phyloP scores from a whole-genome alignment of 37 sponge, comb jelly and placozoan genomes.

The Beroe ovata region DNA sequence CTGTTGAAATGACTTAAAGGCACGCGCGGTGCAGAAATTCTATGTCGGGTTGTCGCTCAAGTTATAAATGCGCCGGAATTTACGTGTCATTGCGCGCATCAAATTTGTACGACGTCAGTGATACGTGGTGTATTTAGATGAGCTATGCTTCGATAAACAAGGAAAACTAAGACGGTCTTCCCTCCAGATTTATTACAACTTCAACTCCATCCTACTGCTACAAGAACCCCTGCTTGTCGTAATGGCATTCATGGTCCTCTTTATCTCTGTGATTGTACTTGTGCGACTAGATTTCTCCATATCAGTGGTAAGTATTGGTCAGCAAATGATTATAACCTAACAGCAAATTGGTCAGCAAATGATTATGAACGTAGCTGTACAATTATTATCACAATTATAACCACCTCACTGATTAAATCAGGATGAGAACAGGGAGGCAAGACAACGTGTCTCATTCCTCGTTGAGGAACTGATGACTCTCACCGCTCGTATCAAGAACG shows the following conservation, averaged over 20 bases:
- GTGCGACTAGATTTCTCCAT: slow-evolving; percentile 92
- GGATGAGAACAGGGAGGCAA: slow-evolving; percentile 69
- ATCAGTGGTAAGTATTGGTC: slow-evolving; percentile 36
- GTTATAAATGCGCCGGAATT: not conserved
- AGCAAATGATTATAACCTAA: too few relatives aligned
- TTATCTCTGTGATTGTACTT: slow-evolving; percentile 78
- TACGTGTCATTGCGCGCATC: slow-evolving; percentile 64
- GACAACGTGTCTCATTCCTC: slow-evolving; percentile 72
- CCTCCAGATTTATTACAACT: slow-evolving; percentile 75
- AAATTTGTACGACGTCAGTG: not conserved
- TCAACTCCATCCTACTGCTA: slow-evolving; percentile 77
- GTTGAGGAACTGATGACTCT: slow-evolving; percentile 68
- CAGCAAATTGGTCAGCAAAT: too few relatives aligned
- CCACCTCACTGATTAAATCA: too few relatives aligned
- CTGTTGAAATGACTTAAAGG: not conserved
- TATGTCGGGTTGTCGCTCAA: slow-evolving; percentile 24
- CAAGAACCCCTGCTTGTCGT: slow-evolving; percentile 92
- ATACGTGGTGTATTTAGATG: not conserved
- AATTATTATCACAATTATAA: too few relatives aligned
- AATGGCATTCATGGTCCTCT: slow-evolving; percentile 80
- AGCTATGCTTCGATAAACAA: not conserved
- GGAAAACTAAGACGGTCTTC: not conserved
- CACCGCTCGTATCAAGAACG: slow-evolving; percentile 57
- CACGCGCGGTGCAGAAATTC: not conserved
- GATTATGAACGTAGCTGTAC: too few relatives aligned